Evolutionary conservation across 2,888 invertebrate genomes (phyloP), one percentile per base, ranked within the genome.

Genomic region (Lasioglossum zephyrum): DNA sequence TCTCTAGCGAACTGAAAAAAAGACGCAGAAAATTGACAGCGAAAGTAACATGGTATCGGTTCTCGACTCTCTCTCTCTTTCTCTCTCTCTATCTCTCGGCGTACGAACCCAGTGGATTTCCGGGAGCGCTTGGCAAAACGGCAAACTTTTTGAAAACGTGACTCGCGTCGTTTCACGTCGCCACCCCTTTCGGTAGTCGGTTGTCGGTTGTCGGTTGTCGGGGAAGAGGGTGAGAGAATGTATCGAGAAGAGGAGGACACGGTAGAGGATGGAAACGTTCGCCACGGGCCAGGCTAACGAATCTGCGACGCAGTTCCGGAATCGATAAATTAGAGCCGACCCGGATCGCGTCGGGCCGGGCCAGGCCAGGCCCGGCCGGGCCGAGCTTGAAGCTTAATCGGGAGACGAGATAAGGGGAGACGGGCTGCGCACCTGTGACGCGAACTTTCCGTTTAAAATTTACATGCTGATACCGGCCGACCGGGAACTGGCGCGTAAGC

Each of bases 361-460:
- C 5, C 31, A 31, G 31, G 63, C 3, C 81, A 26, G 60, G 57
- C 8, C 57, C 8, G 3, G 63, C 4, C 26, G 31, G 41, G n/a
- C 6, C 26, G 70, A 69, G 18, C 49, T 69, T 53, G 85, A 80
- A 78, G 85, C 89, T 88, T 87, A 87, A 90, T 89, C 89, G 86
- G 49, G 80, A 47, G 79, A 72, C 79, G 88, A 73, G 89, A 89
- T 89, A 85, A 87, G 69, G 75, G 73, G 49, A 49, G 73, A 36
- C 60, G 60, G 47, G 77, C 13, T 66, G 73, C 66, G 80, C 89
- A 89, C 88, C 89, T 89, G 89, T 77, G 89, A 89, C 88, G 81
- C 85, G 41, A 88, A 78, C 49, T 90, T 89, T 81, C 75, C 76
- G 69, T 88, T 84, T 82, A 86, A 88, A 87, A 89, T 88, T 89